Percentiles rank a stretch among this genome's conserved stretches.
These are phyloP conservation scores for Prietella phreatophila DNA, from an alignment of 2,113 vertebrate genomes.

Conservation along the genomic window DNA sequence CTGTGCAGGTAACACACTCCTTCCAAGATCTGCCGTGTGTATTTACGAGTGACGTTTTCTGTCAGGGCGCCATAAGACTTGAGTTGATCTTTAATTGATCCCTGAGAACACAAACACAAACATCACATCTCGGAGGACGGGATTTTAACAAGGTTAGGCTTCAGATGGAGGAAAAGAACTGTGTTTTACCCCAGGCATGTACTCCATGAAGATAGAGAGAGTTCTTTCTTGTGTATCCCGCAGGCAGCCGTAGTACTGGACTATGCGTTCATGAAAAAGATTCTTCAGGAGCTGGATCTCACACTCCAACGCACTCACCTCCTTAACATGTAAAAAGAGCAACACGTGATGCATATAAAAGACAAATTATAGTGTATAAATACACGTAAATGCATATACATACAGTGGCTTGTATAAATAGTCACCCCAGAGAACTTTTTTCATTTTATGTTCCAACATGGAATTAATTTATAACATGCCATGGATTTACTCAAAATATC, in stretches of 20 bases:
- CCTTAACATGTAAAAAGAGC: constrained; percentile 69
- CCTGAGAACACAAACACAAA: constrained; percentile 65
- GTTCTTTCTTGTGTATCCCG: constrained; percentile 90
- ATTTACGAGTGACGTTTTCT: constrained; percentile 95
- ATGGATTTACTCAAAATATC: not conserved
- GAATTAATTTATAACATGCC: not conserved
- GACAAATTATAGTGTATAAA: not conserved
- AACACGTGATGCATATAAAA: not conserved
- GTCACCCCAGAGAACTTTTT: not conserved
- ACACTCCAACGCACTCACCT: constrained; percentile 96
- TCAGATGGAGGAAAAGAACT: not conserved
- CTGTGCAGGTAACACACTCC: constrained; percentile 98
- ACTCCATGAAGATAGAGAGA: constrained; percentile 98
- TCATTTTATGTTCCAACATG: not conserved
- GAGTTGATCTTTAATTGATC: constrained; percentile 97
- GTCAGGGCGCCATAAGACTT: constrained; percentile 97
- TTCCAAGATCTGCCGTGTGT: constrained; percentile 95
- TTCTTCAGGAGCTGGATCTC: constrained; percentile 99
- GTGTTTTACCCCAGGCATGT: constrained; percentile 93
- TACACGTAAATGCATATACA: not conserved
- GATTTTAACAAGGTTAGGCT: not conserved
- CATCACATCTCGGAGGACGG: not conserved
- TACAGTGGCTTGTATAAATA: not conserved
- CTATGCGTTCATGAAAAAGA: constrained; percentile 91
- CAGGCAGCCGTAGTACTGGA: constrained; percentile 97